Percentiles rank a stretch among this genome's conserved stretches.
Conservation (phyloP, 1,140 invertebrate genomes). For the Venturia canescens region DNA sequence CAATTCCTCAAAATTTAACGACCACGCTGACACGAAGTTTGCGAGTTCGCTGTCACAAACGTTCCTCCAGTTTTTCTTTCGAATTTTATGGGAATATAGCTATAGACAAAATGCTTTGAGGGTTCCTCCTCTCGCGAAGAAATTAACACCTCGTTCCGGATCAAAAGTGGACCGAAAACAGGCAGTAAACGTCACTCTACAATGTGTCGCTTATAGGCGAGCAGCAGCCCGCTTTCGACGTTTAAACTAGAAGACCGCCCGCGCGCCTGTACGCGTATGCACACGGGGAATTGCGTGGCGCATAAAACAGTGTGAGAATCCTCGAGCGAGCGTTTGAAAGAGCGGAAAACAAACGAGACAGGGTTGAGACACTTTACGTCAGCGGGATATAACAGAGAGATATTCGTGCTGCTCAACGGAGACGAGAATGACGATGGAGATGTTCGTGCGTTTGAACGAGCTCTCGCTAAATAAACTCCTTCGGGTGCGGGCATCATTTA, state of each 20-base stretch:
- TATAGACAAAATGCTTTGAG: background rate
- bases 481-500: constrained; percentile 1
- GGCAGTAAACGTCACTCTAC: constrained; percentile 65
- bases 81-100: too few species aligned
- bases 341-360: constrained; percentile 37
- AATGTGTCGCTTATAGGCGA: background rate
- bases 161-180: constrained; percentile 67
- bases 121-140: constrained; percentile 35
- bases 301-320: background rate
- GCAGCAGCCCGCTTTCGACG: background rate
- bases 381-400: constrained; percentile 36
- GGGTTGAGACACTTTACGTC: constrained; percentile 30
- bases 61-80: too few species aligned
- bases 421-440: constrained; percentile 34
- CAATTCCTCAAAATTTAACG: too few species aligned
- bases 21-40: too few species aligned
- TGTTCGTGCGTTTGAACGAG: constrained; percentile 21
- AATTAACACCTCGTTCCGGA: constrained; percentile 70
- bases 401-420: constrained; percentile 10
- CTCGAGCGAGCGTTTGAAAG: background rate
- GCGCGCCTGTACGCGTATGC: background rate
- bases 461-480: constrained; percentile 9
- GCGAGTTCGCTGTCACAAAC: background rate
- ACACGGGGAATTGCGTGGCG: background rate
- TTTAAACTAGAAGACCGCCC: constrained; percentile 40